phyloP scores from a whole-genome alignment of 2,888 invertebrate genomes.

The Fabriciana adippe region DNA sequence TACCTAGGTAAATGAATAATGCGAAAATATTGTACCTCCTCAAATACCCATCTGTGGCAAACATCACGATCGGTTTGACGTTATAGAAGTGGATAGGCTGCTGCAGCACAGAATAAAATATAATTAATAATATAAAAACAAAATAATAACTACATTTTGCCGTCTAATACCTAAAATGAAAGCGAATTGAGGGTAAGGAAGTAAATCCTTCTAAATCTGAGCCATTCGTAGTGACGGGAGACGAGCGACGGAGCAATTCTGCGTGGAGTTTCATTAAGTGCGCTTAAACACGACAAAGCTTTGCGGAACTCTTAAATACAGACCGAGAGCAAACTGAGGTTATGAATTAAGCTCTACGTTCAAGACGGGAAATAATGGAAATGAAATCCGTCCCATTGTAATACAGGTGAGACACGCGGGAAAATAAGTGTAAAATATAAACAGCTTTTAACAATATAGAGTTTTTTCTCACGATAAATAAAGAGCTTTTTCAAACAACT shows the following conservation, averaged over 20 bases:
- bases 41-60: too few species aligned
- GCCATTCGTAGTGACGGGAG: constrained; percentile 43
- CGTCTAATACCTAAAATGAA: constrained; percentile 51
- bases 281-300: constrained; percentile 62
- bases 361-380: constrained; percentile 24
- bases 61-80: too few species aligned
- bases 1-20: too few species aligned
- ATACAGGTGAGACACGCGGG: constrained; percentile 19
- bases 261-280: constrained; percentile 67
- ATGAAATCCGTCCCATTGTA: constrained; percentile 26
- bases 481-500: background rate
- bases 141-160: constrained; percentile 16
- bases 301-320: constrained; percentile 45
- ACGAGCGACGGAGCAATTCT: constrained; percentile 51
- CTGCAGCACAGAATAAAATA: too few species aligned
- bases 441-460: constrained; percentile 9
- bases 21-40: too few species aligned
- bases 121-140: constrained; percentile 1
- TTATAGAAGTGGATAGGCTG: too few species aligned
- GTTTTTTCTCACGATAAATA: background rate
- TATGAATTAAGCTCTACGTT: constrained; percentile 43
- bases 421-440: constrained; percentile 19
- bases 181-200: constrained; percentile 51
- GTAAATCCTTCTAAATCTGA: constrained; percentile 61
- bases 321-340: constrained; percentile 42